These are phyloP conservation scores for Salvelinus sp. DNA, from an alignment of 2,113 vertebrate species.

Conservation along the genomic window DNA sequence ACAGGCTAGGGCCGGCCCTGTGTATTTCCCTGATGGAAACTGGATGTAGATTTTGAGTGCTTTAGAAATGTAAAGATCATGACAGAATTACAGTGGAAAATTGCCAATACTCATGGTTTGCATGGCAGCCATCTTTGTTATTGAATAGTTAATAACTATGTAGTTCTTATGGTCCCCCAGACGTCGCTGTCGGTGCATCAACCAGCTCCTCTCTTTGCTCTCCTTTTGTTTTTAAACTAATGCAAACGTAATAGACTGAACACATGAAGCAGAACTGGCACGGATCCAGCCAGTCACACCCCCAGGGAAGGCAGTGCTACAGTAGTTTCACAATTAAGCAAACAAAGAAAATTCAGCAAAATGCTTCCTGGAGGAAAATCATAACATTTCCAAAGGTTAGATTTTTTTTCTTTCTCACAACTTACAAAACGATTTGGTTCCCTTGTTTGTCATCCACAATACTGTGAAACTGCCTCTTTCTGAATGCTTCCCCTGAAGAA, in stretches of 20 bases:
- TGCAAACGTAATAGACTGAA: conserved; percentile 51
- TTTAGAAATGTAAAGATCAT: background rate
- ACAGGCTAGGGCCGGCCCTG: no score
- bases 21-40: background rate
- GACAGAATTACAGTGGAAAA: background rate
- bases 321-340: conserved; percentile 62
- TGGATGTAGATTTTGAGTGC: background rate
- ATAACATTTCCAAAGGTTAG: conserved; percentile 43
- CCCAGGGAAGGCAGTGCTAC: conserved; percentile 48
- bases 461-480: conserved; percentile 28
- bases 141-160: conserved; percentile 18
- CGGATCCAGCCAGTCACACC: conserved; percentile 63
- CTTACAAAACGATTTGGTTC: conserved; percentile 65
- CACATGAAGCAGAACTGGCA: conserved; percentile 63
- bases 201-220: conserved; percentile 27
- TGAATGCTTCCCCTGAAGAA: conserved; percentile 31
- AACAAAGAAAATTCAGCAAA: conserved; percentile 68
- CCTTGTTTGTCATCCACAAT: conserved; percentile 61
- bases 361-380: conserved; percentile 65
- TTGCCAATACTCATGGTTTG: conserved; percentile 12
- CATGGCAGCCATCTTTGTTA: conserved; percentile 30
- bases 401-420: conserved; percentile 27
- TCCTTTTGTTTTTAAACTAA: conserved; percentile 22
- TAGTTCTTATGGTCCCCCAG: conserved; percentile 36
- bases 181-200: conserved; percentile 27